These are phyloP conservation scores for Paramisgurnus dabryanus DNA, from an alignment of 2,113 vertebrate species.

Conservation along the genomic window DNA sequence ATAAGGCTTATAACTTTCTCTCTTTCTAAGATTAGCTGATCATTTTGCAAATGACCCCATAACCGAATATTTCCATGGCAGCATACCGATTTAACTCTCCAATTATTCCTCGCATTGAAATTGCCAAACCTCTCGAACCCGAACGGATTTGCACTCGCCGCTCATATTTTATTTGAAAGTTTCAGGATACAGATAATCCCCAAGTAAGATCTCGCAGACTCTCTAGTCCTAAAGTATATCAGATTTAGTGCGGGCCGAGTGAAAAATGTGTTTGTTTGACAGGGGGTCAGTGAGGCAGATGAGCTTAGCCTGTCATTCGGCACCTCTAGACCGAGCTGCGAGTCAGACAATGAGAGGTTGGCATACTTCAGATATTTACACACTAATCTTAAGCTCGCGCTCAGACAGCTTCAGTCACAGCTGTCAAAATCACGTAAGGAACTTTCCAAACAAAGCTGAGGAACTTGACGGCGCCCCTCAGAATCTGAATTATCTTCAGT, in stretches of 20 bases:
- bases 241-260: neutral
- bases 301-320: conserved; percentile 72
- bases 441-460: conserved; percentile 48
- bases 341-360: conserved; percentile 66
- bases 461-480: conserved; percentile 17
- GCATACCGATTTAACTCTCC: neutral
- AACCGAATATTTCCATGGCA: neutral
- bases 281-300: conserved; percentile 67
- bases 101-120: conserved; percentile 9
- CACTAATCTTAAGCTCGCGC: conserved; percentile 59
- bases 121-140: conserved; percentile 25
- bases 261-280: neutral
- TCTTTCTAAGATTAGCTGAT: conserved; percentile 6
- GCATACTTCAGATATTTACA: conserved; percentile 69
- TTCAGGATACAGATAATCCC: conserved; percentile 18
- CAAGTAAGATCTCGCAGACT: conserved; percentile 1
- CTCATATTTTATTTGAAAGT: neutral
- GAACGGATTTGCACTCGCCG: neutral
- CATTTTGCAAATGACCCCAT: conserved; percentile 8
- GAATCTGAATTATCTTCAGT: conserved; percentile 34
- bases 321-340: conserved; percentile 66
- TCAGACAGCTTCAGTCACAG: conserved; percentile 36
- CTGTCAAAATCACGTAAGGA: conserved; percentile 55
- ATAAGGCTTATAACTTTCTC: conserved; percentile 24
- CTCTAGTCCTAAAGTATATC: conserved; percentile 16